Conservation (phyloP, 2,113 vertebrate species). For the Crypturellus undulatus region DNA sequence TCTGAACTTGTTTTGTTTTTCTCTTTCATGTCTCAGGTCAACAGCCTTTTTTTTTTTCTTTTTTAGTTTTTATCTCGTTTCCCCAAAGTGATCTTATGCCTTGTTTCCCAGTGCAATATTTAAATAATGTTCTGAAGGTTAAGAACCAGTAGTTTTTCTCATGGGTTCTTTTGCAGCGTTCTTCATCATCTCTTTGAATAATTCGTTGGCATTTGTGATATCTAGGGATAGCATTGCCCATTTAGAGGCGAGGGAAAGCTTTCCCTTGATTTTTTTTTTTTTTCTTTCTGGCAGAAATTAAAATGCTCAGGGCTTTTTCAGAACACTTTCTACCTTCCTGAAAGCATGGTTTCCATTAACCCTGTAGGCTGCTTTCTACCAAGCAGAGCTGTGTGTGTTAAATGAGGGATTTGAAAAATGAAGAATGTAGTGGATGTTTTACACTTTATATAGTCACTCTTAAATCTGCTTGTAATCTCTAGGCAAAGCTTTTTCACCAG, state of each 20-base stretch:
- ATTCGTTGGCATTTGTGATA: background rate
- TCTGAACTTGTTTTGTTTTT: background rate
- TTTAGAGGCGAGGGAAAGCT: background rate
- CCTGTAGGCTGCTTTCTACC: background rate
- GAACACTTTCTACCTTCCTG: background rate
- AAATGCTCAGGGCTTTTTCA: background rate
- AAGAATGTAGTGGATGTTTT: background rate
- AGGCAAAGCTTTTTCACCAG: background rate
- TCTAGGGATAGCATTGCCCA: background rate
- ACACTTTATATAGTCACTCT: background rate
- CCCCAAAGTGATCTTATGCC: background rate
- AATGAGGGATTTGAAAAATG: background rate
- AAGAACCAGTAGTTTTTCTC: background rate
- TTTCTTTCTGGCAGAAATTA: background rate
- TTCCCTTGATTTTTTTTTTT: background rate
- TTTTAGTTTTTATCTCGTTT: background rate
- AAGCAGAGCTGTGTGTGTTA: background rate
- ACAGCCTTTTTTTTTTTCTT: background rate
- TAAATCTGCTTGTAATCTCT: background rate
- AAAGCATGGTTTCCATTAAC: background rate
- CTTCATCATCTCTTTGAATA: background rate
- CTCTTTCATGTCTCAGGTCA: background rate
- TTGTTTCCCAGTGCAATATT: background rate
- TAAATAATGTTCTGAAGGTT: background rate
- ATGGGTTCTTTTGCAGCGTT: background rate